Evolutionary conservation across 2,888 invertebrate species (phyloP).

Genomic region (Acanthosepion pharaonis): DNA sequence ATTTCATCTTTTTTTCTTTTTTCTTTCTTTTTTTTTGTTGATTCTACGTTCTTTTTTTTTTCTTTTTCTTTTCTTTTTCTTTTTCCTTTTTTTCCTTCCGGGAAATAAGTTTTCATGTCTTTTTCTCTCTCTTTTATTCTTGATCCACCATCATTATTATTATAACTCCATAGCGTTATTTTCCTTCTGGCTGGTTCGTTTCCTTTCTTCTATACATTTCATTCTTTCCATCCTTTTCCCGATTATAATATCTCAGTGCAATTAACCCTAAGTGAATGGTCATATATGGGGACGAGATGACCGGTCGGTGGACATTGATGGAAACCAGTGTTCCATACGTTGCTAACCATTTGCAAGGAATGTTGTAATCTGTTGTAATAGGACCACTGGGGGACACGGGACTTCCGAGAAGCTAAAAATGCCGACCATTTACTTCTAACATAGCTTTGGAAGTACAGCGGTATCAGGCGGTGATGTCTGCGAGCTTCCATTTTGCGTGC

Average conservation of each 20-base stretch:
- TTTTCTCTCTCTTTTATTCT: background rate
- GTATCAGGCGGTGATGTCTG: background rate
- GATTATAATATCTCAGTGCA: constrained; percentile 23
- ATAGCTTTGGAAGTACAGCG: background rate
- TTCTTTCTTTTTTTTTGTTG: background rate
- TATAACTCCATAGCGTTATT: background rate
- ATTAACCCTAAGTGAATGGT: background rate
- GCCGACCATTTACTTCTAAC: constrained; percentile 34
- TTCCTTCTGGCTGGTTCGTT: background rate
- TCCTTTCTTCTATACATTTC: background rate
- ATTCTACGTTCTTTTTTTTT: too few relatives aligned
- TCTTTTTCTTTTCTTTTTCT: background rate
- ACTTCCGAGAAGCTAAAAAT: constrained; percentile 35
- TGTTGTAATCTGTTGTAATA: background rate
- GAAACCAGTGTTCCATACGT: background rate
- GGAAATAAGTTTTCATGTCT: background rate
- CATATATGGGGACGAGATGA: background rate
- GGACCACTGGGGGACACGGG: constrained; percentile 24
- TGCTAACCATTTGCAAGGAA: background rate
- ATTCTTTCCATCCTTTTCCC: background rate
- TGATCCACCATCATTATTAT: background rate
- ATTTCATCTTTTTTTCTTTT: background rate
- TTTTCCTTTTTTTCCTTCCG: background rate
- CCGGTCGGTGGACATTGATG: background rate
- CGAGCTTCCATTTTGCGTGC: background rate